These are phyloP conservation scores for Agriopis leucophaearia DNA, from an alignment of 2,888 invertebrate species.

Conservation along the genomic window DNA sequence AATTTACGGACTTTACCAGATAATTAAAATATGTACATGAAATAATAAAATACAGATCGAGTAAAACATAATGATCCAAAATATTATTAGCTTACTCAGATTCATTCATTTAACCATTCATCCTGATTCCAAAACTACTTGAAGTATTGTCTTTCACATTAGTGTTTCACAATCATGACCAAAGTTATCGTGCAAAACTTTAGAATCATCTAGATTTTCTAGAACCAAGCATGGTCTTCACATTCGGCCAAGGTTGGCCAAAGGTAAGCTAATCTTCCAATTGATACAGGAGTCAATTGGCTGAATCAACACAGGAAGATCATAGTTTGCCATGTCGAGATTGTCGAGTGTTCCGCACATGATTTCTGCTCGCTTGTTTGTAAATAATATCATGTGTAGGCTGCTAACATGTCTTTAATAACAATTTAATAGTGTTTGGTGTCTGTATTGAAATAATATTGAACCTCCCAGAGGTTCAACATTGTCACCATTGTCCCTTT, in stretches of 20 bases:
- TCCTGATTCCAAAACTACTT: background rate
- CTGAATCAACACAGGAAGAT: conserved; percentile 66
- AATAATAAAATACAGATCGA: background rate
- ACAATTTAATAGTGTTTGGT: background rate
- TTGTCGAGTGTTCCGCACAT: conserved; percentile 41
- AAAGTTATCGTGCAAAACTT: conserved; percentile 15
- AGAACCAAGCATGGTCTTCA: conserved; percentile 41
- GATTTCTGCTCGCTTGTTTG: conserved; percentile 40
- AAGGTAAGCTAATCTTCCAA: conserved; percentile 78
- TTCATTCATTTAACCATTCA: background rate
- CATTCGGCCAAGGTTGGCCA: conserved; percentile 65
- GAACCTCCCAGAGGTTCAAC: too few species aligned
- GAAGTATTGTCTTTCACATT: background rate
- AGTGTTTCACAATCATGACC: too few species aligned
- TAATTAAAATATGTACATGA: too few species aligned
- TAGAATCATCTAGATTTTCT: conserved; percentile 43
- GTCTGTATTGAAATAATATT: too few species aligned
- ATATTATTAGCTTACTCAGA: background rate
- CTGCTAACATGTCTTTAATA: background rate
- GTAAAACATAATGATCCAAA: background rate
- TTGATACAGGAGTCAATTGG: conserved; percentile 69
- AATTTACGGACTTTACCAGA: too few species aligned
- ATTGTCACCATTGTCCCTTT: too few species aligned
- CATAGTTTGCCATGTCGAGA: conserved; percentile 53
- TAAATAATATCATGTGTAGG: conserved; percentile 32